Conservation (phyloP, 2,888 invertebrate species). For the Yponomeuta evonymella region DNA sequence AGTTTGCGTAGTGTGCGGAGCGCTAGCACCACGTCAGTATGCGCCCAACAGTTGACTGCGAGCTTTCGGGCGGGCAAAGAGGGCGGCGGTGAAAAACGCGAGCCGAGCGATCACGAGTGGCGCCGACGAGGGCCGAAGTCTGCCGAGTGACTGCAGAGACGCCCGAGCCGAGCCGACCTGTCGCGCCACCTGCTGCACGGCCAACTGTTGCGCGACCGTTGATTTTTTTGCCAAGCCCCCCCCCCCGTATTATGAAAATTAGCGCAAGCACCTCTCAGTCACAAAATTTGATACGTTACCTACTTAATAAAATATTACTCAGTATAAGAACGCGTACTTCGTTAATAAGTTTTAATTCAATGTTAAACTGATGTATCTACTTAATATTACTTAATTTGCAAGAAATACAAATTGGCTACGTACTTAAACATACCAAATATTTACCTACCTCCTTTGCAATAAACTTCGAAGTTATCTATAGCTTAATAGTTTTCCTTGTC, state of each 20-base stretch:
- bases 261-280: conserved; percentile 37
- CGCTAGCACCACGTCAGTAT: conserved; percentile 45
- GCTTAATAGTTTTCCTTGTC: no score
- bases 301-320: no score
- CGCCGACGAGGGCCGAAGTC: conserved; percentile 31
- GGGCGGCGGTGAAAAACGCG: conserved; percentile 58
- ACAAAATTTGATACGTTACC: background rate
- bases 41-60: conserved; percentile 64
- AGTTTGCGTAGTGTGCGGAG: background rate
- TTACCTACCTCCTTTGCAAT: no score
- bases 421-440: no score
- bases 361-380: no score
- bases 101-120: conserved; percentile 31
- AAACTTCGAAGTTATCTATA: no score
- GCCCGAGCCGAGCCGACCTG: conserved; percentile 48
- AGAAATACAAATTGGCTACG: no score
- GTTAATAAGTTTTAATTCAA: no score
- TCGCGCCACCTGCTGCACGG: conserved; percentile 68
- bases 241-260: conserved; percentile 56
- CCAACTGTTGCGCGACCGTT: conserved; percentile 76
- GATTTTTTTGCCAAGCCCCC: conserved; percentile 63
- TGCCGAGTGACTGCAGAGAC: conserved; percentile 40
- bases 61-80: conserved; percentile 71
- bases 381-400: no score
- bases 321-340: no score